Conservation (phyloP, 2,888 invertebrate genomes). For the Ophraella communa region DNA sequence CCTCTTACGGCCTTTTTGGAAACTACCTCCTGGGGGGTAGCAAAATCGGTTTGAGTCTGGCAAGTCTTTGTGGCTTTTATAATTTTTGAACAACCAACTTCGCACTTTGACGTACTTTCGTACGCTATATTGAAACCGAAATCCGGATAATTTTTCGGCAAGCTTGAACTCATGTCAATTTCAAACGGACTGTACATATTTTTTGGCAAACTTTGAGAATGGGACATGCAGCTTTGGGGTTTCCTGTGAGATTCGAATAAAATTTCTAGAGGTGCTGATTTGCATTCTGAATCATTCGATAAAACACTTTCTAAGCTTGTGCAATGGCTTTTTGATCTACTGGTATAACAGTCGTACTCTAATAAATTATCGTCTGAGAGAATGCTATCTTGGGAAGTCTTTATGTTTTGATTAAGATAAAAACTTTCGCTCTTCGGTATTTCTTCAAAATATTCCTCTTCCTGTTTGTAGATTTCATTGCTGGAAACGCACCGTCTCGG, state of each 20-base stretch:
- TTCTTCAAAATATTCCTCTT: conserved; percentile 52
- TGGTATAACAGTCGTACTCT: conserved; percentile 46
- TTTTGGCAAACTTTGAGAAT: conserved; percentile 51
- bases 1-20: conserved; percentile 50
- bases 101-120: conserved; percentile 22
- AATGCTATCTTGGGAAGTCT: conserved; percentile 79
- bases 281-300: conserved; percentile 80
- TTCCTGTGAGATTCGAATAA: conserved; percentile 61
- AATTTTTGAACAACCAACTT: conserved; percentile 38
- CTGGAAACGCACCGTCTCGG: conserved; percentile 77
- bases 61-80: conserved; percentile 58
- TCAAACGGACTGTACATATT: conserved; percentile 44
- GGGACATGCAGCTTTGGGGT: conserved; percentile 36
- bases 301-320: conserved; percentile 82
- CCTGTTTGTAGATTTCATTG: conserved; percentile 72
- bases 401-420: conserved; percentile 74
- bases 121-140: conserved; percentile 29
- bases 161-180: conserved; percentile 44
- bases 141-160: conserved; percentile 48
- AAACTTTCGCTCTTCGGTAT: conserved; percentile 78
- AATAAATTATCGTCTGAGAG: conserved; percentile 68
- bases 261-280: conserved; percentile 79
- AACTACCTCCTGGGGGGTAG: conserved; percentile 50
- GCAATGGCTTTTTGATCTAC: conserved; percentile 70
- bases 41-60: conserved; percentile 58